Evolutionary conservation across 2,113 vertebrate genomes (phyloP).

Genomic region (Ascaphus truei): DNA sequence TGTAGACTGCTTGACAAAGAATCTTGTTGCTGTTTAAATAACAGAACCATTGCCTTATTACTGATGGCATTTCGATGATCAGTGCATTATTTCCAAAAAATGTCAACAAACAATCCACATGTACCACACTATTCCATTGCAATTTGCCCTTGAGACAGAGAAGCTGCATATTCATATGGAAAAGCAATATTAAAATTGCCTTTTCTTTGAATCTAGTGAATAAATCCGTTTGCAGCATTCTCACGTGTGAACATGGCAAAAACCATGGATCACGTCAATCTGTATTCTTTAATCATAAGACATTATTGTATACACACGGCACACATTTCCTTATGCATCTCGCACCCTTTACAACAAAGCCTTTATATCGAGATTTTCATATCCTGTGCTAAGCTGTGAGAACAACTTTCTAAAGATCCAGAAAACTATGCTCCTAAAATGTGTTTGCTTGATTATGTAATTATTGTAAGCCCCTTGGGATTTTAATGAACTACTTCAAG

Average conservation of each 20-base stretch:
- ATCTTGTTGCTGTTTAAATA: background rate
- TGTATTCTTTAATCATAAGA: slow-evolving; percentile 8
- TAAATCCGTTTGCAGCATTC: background rate
- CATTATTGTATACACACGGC: background rate
- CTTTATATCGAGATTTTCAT: background rate
- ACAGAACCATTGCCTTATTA: slow-evolving; percentile 6
- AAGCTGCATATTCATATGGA: background rate
- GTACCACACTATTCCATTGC: background rate
- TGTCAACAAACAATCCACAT: too few relatives aligned
- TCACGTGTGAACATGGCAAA: background rate
- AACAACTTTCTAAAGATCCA: background rate
- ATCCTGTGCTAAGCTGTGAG: background rate
- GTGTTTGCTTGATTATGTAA: background rate
- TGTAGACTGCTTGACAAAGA: background rate
- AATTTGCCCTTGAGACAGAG: background rate
- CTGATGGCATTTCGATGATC: background rate
- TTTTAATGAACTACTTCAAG: background rate
- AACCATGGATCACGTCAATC: background rate
- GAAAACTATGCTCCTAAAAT: background rate
- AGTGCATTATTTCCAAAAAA: too few relatives aligned
- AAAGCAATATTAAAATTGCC: background rate
- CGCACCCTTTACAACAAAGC: background rate
- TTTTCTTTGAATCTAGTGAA: slow-evolving; percentile 12
- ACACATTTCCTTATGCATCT: background rate
- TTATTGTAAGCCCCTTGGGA: background rate